Conservation (phyloP, 2,888 invertebrate genomes). For the Chloromyia formosa region DNA sequence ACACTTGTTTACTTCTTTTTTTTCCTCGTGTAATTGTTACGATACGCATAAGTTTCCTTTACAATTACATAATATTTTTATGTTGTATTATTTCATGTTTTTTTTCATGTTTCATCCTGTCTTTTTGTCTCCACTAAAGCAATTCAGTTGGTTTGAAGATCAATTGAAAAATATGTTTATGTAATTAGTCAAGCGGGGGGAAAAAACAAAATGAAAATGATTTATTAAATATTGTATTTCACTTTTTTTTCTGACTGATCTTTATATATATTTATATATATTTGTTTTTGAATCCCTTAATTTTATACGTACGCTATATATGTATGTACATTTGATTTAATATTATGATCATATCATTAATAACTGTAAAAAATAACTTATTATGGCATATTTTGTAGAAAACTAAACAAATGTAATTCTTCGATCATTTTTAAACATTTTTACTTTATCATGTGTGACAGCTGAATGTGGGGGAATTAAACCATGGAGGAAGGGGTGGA, state of each 20-base stretch:
- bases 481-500: slow-evolving; percentile 13
- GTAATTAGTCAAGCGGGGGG: slow-evolving; percentile 24
- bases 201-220: neutral
- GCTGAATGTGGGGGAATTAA: neutral
- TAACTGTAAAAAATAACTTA: slow-evolving; percentile 44
- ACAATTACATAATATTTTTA: slow-evolving; percentile 28
- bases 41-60: slow-evolving; percentile 39
- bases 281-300: slow-evolving; percentile 31
- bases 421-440: slow-evolving; percentile 7
- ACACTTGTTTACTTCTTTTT: slow-evolving; percentile 28
- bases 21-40: slow-evolving; percentile 34
- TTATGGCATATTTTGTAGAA: slow-evolving; percentile 44
- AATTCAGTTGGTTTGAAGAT: slow-evolving; percentile 22
- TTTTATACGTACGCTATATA: slow-evolving; percentile 42
- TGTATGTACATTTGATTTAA: slow-evolving; percentile 35
- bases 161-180: slow-evolving; percentile 33
- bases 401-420: slow-evolving; percentile 32
- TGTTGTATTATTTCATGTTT: neutral
- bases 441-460: neutral
- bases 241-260: too few relatives aligned
- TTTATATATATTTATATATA: neutral
- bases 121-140: slow-evolving; percentile 24
- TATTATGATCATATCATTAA: slow-evolving; percentile 25
- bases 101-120: slow-evolving; percentile 7
- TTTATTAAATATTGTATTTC: neutral